These are phyloP conservation scores for Orchestia grillus DNA, from an alignment of 1,140 invertebrate species.

Conservation along the genomic window DNA sequence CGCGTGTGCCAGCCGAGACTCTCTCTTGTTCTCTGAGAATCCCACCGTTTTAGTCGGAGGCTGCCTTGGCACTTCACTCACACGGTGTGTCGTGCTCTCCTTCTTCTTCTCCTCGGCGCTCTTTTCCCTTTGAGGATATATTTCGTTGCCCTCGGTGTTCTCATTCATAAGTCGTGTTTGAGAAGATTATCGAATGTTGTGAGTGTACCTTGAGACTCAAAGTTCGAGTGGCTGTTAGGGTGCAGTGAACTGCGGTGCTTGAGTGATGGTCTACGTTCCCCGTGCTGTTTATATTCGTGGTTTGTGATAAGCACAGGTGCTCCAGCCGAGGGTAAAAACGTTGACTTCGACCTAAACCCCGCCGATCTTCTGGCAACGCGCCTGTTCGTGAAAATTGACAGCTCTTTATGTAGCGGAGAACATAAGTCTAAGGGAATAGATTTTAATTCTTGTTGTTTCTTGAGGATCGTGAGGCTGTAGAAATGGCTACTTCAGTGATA, in stretches of 20 bases:
- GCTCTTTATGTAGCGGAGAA: background rate
- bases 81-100: conserved; percentile 34
- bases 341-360: background rate
- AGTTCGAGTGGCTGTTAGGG: background rate
- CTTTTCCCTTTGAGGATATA: background rate
- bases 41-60: conserved; percentile 51
- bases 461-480: background rate
- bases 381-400: background rate
- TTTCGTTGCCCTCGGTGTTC: background rate
- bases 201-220: background rate
- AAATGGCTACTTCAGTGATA: conserved; percentile 42
- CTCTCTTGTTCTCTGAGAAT: conserved; percentile 11
- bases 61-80: conserved; percentile 43
- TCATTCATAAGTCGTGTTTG: background rate
- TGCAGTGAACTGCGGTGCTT: conserved; percentile 45
- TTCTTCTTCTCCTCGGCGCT: conserved; percentile 20
- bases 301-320: conserved; percentile 52
- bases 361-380: background rate
- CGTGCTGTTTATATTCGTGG: conserved; percentile 38
- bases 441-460: background rate
- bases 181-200: background rate
- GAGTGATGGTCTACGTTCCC: conserved; percentile 18
- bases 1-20: conserved; percentile 2
- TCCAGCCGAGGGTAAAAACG: conserved; percentile 1
- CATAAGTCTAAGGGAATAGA: background rate